Percentiles rank a stretch among this genome's conserved stretches.
Conservation (phyloP, 1,140 invertebrate species). For the Forficula auricularia region DNA sequence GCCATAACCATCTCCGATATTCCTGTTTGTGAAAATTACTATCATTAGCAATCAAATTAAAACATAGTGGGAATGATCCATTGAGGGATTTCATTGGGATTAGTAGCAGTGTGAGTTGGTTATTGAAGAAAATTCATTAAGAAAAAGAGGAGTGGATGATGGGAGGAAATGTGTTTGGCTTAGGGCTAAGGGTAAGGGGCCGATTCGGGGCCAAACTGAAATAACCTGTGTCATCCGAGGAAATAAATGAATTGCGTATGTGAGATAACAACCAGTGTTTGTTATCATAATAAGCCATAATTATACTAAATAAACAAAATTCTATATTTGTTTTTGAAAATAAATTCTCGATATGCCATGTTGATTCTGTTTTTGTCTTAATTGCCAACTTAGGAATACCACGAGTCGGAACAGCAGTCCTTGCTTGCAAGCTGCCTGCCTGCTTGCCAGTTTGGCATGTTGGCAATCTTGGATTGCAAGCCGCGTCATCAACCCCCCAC, state of each 20-base stretch:
- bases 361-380: no score
- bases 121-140: background rate
- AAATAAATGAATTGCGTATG: slow-evolving; percentile 83
- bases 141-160: background rate
- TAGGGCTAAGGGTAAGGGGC: background rate
- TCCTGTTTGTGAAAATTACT: slow-evolving; percentile 27
- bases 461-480: no score
- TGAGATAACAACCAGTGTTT: slow-evolving; percentile 80
- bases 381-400: no score
- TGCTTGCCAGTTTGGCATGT: no score
- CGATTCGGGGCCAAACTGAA: background rate
- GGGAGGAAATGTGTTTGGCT: background rate
- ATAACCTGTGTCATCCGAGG: slow-evolving; percentile 80
- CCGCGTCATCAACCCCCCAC: no score
- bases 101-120: no score
- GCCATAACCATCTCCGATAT: slow-evolving; percentile 64
- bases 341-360: no score
- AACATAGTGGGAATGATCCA: background rate
- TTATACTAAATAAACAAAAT: no score
- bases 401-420: no score
- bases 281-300: slow-evolving; percentile 84
- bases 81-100: no score
- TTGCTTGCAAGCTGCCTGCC: no score
- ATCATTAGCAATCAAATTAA: background rate
- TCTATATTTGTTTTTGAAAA: slow-evolving; percentile 39